A percentile compares a stretch with the other conserved stretches of the same genome.
Evolutionary conservation across 1,140 invertebrate genomes (phyloP).

Genomic region (Lordiphosa stackelbergi): DNA sequence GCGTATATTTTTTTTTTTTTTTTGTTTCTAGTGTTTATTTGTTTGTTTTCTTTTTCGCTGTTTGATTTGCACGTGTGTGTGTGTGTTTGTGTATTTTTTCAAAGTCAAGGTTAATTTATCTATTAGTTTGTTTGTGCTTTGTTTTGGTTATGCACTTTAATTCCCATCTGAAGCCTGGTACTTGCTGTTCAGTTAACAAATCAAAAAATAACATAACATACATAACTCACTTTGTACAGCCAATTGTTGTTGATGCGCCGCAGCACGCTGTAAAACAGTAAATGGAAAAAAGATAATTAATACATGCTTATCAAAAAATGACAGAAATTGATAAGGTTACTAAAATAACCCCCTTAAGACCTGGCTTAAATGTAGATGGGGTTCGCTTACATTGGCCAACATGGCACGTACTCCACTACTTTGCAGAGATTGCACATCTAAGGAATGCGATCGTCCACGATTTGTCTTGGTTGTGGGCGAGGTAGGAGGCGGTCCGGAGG

Average conservation of each 20-base stretch:
- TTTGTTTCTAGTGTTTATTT: not conserved
- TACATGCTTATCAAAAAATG: not conserved
- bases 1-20: not conserved
- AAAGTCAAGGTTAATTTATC: conserved; percentile 63
- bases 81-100: conserved; percentile 27
- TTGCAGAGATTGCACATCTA: conserved; percentile 86
- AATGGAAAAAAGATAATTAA: conserved; percentile 34
- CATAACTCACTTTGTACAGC: conserved; percentile 81
- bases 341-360: not conserved
- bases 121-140: conserved; percentile 23
- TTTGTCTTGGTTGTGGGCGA: conserved; percentile 57
- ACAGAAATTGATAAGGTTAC: not conserved
- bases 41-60: conserved; percentile 9
- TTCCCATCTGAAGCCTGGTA: conserved; percentile 29
- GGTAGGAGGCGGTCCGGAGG: conserved; percentile 46
- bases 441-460: conserved; percentile 82
- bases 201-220: conserved; percentile 3
- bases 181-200: conserved; percentile 53
- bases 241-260: conserved; percentile 81
- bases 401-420: conserved; percentile 82
- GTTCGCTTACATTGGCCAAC: conserved; percentile 47
- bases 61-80: conserved; percentile 11
- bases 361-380: not conserved
- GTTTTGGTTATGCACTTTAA: conserved; percentile 9
- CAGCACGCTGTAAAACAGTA: conserved; percentile 82